These are phyloP conservation scores for Gymnoscelis rufifasciata DNA, from an alignment of 2,888 invertebrate genomes.

Conservation along the genomic window DNA sequence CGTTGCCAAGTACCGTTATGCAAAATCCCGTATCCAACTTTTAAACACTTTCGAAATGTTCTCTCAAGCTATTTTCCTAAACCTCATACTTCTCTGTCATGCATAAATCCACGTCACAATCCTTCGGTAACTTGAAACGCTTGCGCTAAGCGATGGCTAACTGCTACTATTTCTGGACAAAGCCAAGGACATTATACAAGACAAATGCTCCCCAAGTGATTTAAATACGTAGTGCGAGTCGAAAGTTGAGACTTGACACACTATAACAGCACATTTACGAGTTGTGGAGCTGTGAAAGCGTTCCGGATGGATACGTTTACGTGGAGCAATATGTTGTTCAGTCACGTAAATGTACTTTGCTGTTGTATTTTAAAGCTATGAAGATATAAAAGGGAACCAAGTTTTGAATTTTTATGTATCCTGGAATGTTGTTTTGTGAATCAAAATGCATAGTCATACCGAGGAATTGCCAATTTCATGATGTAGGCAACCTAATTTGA, in stretches of 20 bases:
- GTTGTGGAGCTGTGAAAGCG: conserved; percentile 2
- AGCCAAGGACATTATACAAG: conserved; percentile 18
- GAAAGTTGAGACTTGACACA: conserved; percentile 15
- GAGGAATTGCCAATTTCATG: no score
- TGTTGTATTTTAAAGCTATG: no score
- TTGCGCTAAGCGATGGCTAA: conserved; percentile 15
- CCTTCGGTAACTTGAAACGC: not conserved
- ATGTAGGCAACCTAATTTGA: no score
- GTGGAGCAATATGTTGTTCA: not conserved
- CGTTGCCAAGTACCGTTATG: no score
- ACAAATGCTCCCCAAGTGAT: conserved; percentile 21
- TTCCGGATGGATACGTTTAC: conserved; percentile 2
- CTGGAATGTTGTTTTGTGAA: no score
- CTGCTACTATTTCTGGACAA: conserved; percentile 17
- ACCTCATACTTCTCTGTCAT: not conserved
- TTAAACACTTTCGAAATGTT: not conserved
- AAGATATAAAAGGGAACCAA: no score
- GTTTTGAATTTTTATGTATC: no score
- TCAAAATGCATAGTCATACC: no score
- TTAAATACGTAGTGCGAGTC: conserved; percentile 18
- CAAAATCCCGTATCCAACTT: conserved; percentile 10
- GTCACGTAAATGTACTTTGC: not conserved
- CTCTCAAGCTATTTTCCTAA: not conserved
- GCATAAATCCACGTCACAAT: conserved; percentile 7
- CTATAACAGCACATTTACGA: conserved; percentile 2